Evolutionary conservation across 1,140 invertebrate species (phyloP).

Genomic region (Dufourea novaeangliae): DNA sequence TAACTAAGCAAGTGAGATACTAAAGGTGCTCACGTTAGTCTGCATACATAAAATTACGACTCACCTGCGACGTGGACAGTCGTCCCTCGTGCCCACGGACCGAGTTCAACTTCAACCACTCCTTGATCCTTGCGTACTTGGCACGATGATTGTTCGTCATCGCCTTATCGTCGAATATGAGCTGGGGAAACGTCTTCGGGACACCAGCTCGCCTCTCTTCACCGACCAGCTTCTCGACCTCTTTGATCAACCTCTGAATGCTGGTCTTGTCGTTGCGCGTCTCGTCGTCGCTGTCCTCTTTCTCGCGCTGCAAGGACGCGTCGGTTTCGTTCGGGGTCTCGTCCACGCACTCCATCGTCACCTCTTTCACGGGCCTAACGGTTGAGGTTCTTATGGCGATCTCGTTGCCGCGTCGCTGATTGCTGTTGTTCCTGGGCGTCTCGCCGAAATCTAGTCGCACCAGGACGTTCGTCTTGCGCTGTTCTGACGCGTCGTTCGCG

Average conservation of each 20-base stretch:
- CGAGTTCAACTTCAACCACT: constrained; percentile 84
- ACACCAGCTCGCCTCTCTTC: constrained; percentile 79
- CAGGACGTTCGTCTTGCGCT: constrained; percentile 68
- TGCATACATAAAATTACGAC: constrained; percentile 22
- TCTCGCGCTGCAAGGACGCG: constrained; percentile 23
- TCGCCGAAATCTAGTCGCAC: constrained; percentile 73
- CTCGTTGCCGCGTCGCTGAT: constrained; percentile 10
- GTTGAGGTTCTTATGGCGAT: constrained; percentile 26
- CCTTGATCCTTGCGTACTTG: constrained; percentile 86
- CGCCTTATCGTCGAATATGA: constrained; percentile 81
- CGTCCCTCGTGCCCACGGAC: constrained; percentile 67
- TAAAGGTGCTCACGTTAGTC: too few species aligned
- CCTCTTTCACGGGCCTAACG: constrained; percentile 24
- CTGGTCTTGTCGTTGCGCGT: constrained; percentile 77
- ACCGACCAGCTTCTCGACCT: constrained; percentile 87
- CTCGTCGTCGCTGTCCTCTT: constrained; percentile 78
- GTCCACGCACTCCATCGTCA: constrained; percentile 31
- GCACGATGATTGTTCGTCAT: constrained; percentile 80
- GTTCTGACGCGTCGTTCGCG: constrained; percentile 64
- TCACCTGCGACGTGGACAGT: constrained; percentile 68
- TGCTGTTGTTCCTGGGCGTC: constrained; percentile 50
- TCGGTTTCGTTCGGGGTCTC: constrained; percentile 32
- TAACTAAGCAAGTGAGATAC: too few species aligned
- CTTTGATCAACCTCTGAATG: constrained; percentile 86
- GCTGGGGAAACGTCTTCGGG: constrained; percentile 81